phyloP scores from a whole-genome alignment of 2,113 vertebrate genomes.

The Rhinichthys klamathensis region DNA sequence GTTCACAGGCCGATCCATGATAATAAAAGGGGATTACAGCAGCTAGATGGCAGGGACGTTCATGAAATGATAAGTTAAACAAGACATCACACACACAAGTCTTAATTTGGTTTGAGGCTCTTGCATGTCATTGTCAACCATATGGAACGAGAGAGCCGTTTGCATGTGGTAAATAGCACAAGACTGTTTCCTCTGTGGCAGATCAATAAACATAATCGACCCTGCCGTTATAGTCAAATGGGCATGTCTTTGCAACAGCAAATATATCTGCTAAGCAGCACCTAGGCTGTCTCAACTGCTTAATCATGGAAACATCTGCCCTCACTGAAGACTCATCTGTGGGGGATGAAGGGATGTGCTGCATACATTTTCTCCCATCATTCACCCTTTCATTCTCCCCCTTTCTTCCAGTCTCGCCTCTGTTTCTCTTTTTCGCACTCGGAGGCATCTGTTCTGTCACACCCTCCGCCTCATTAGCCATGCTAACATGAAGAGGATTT shows the following conservation, averaged over 20 bases:
- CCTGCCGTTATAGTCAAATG: constrained; percentile 37
- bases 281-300: constrained; percentile 36
- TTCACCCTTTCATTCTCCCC: constrained; percentile 13
- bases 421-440: constrained; percentile 28
- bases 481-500: constrained; percentile 36
- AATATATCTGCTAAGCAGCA: constrained; percentile 42
- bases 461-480: constrained; percentile 42
- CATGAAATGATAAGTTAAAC: constrained; percentile 30
- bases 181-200: background rate
- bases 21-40: constrained; percentile 49
- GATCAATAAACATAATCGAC: constrained; percentile 48
- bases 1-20: constrained; percentile 26
- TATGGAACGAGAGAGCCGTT: background rate
- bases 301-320: constrained; percentile 54
- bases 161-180: constrained; percentile 24
- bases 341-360: background rate
- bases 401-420: constrained; percentile 25
- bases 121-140: background rate
- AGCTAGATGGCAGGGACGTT: background rate
- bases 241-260: constrained; percentile 46
- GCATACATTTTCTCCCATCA: background rate
- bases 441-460: constrained; percentile 46
- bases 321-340: constrained; percentile 45
- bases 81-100: background rate
- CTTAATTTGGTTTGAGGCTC: constrained; percentile 3